phyloP scores from a whole-genome alignment of 2,888 invertebrate genomes.

The Hyalella azteca region DNA sequence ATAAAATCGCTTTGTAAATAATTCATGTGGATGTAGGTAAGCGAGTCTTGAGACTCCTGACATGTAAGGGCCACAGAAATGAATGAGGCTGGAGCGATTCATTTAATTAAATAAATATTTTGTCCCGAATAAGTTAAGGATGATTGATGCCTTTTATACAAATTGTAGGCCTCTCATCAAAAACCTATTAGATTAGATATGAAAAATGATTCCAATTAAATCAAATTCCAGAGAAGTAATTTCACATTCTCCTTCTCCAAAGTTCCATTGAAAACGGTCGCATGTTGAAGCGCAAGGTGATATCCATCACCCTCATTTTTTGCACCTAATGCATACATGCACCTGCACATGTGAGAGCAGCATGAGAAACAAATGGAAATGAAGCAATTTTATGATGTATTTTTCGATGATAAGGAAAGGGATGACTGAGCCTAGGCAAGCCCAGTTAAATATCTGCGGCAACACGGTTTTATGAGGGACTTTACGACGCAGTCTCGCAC shows the following conservation, averaged over 20 bases:
- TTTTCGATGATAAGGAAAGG: conserved; percentile 35
- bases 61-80: too few species aligned
- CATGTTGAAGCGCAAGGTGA: conserved; percentile 2
- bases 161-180: too few species aligned
- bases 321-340: not conserved
- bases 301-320: not conserved
- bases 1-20: too few species aligned
- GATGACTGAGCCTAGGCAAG: conserved; percentile 33
- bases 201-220: too few species aligned
- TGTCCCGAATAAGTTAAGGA: too few species aligned
- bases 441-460: conserved; percentile 35
- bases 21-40: too few species aligned
- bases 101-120: too few species aligned
- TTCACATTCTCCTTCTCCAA: not conserved
- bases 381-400: conserved; percentile 21
- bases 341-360: not conserved
- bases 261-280: not conserved
- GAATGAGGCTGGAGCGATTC: too few species aligned
- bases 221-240: too few species aligned
- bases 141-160: too few species aligned
- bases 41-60: too few species aligned
- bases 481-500: conserved; percentile 30
- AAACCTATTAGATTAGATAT: too few species aligned
- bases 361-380: conserved; percentile 3
- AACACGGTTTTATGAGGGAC: conserved; percentile 10